Base-by-base conservation (phyloP, 2,888 invertebrate species). In the Oscheius myriophilus region DNA sequence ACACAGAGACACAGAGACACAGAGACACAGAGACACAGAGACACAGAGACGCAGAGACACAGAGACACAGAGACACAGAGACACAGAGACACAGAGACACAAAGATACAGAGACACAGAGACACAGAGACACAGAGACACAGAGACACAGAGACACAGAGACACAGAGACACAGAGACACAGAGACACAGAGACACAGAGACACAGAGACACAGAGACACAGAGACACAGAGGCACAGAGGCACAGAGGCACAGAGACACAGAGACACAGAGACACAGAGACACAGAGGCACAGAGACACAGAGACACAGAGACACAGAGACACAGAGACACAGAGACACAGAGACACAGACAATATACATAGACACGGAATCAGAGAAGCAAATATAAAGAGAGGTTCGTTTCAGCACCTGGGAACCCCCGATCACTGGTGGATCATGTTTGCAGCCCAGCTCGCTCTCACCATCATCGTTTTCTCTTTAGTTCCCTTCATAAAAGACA, bases 401-500 rank as follows among this genome's bases (percentile, higher is more conserved):
- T 46, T 53, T 43, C 23, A 58, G 23, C 26, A 59, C 2, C 42
- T 67, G 26, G 67, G 67, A 16, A 51, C 51, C 12, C 9, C 18
- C 9, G 43, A 51, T 21, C n/a, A 49, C 23, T 67, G 67, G 67
- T 61, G 59, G 59, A 21, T 52, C 14, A n/a, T 67, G 26, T 67
- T 59, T 42, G 59, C 59, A 11, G 52, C 23, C 0, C 59, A 67
- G 43, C 43, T 61, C 4, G 59, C 51, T n/a, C 41, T 67, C 21
- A 26, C 45, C 21, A 18, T 55, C n/a, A 57, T 55, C 6, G 57
- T 57, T 26, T 49, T 33, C 7, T 12, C 33, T 9, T 41, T 66
- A 25, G 43, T 66, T 25, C 55, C 55, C 41, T 55, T 66, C n/a
- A 51, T 66, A 12, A 45, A 66, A 21, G 66, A 66, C 25, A 66